Evolutionary conservation across 2,888 invertebrate species (phyloP), one percentile per base, ranked within the genome.

Genomic region (Amblyteles armatorius): DNA sequence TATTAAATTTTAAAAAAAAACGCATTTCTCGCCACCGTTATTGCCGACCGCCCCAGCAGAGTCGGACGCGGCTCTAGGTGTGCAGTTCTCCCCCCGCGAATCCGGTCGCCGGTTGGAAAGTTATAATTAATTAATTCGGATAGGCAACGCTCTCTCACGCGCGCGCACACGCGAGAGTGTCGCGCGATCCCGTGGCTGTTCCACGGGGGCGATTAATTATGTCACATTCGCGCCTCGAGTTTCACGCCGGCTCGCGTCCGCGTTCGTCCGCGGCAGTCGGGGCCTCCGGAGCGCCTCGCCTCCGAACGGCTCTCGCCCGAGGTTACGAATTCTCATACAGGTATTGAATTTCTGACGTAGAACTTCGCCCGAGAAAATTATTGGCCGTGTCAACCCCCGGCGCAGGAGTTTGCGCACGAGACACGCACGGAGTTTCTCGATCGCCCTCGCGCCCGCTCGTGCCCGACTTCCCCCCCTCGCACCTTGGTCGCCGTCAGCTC

Each of bases 141-240:
- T 80, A 57, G 73, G 29, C 36, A 22, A 36, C 55, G 33, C 65
- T 52, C 72, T 26, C 72, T 36, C 79, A 40, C 13, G 79, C 52
- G 52, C n/a, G 52, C 13, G 26, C 55, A 50, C n/a, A 33, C 26
- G 26, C 48, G 44, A 52, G 26, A 22, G 67, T 77, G 67, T 77
- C 13, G 16, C 13, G 16, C n/a, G 40, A 52, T n/a, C 36, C 36
- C 48, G 50, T 36, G 40, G 55, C 79, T 48, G 71, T 84, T 84
- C 68, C 22, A 36, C 55, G 44, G 73, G 78, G 78, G 78, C 84
- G 73, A 81, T 84, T 84, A 81, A 84, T 81, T 82, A 73, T 68
- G 81, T 73, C 84, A 84, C 78, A 82, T 81, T 84, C 84, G 73
- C 81, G 81, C 81, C 78, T 81, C 81, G 74, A 82, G 73, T 84